Percentiles rank a stretch among this genome's conserved stretches.
Conservation (phyloP, 2,888 invertebrate species). For the Amphipyra tragopoginis region DNA sequence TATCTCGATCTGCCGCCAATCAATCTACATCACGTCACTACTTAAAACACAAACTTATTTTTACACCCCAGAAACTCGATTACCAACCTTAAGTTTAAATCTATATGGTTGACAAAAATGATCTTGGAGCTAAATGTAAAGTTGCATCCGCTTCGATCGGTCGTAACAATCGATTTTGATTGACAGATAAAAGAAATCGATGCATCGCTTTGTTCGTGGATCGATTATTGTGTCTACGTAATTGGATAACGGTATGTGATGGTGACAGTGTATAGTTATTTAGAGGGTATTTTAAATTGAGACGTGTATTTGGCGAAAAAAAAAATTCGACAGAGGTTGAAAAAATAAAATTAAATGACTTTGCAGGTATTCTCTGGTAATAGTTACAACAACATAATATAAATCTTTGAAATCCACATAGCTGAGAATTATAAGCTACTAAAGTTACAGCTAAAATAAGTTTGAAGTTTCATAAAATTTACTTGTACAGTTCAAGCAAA, state of each 20-base stretch:
- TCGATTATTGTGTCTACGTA: constrained; percentile 79
- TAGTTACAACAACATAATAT: no score
- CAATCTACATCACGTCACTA: constrained; percentile 72
- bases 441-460: no score
- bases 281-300: constrained; percentile 32
- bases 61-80: constrained; percentile 3
- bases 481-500: no score
- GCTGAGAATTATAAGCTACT: no score
- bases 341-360: not conserved
- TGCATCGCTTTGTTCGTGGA: constrained; percentile 77
- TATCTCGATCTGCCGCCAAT: constrained; percentile 81
- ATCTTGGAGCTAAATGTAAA: constrained; percentile 6
- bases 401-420: no score
- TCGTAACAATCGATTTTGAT: constrained; percentile 82
- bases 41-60: constrained; percentile 45
- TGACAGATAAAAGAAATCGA: constrained; percentile 84
- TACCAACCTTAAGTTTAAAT: constrained; percentile 13
- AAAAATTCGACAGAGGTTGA: constrained; percentile 11
- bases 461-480: no score
- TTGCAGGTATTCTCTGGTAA: not conserved
- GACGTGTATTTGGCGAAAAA: constrained; percentile 12
- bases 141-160: constrained; percentile 62
- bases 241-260: constrained; percentile 72
- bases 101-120: constrained; percentile 12
- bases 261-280: constrained; percentile 53